Base-by-base conservation (phyloP, 2,888 invertebrate genomes). In the Eubasilissa splendida region DNA sequence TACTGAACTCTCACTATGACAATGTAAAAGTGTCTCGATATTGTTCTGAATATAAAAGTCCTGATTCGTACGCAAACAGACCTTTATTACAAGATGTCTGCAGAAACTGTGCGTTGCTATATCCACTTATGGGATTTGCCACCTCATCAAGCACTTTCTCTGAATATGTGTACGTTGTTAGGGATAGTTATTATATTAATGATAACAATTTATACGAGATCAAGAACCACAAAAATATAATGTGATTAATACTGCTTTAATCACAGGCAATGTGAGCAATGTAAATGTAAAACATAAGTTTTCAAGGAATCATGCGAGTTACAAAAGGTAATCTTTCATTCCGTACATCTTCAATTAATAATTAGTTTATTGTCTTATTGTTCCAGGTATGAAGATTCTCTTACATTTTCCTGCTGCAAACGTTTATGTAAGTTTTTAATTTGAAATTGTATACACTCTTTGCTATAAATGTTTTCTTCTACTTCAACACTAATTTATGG, bases 141-240 rank as follows among this genome's bases (percentile, higher is more conserved):
- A 70, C 70, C 54, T 70, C 70, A 53, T 54, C 70, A 70, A 70
- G 11, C 31, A 54, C 54, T 70, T 70, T 53, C 53, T 50, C 53
- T 12, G 53, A 70, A 70, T 2, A 53, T 53, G 54, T 53, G 53
- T 9, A 53, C 22, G 10, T 11, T 54, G 1, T 54, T 53, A 70
- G 54, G 11, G 53, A 54, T 53, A 54, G 53, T 54, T 22, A 31
- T 31, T 12, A 22, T 22, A 70, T 54, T 22, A 70, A 53, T 54
- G 22, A 70, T 54, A 22, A 33, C 31, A 5, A 70, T 70, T 70
- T 70, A 53, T 31, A 33, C 14, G 4, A 63, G 31, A 5, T 52
- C 31, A 11, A 66, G 50, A 66, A 66, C 52, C 14, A 8, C 66
- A n/a, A 66, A n/a, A 66, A 50, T 66, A n/a, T 42, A 50, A 10